Base-by-base conservation (phyloP, 2,888 invertebrate genomes). In the Euproctis similis region DNA sequence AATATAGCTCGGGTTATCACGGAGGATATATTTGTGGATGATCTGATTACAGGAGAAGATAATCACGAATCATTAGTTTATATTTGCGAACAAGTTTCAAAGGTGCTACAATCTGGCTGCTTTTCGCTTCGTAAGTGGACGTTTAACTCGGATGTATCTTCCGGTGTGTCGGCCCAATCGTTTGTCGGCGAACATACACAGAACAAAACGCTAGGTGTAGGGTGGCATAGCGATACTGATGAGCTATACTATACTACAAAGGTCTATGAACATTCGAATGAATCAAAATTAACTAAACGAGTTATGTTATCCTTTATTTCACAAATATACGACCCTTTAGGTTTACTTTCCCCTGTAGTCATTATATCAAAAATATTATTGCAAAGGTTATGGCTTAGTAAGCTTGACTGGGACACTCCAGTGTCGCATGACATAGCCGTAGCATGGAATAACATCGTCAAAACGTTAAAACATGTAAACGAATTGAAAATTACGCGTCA, bases 41-140 rank as follows among this genome's bases (percentile, higher is more conserved):
- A 18, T 19, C 19, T 19, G 11, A 26, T 26, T n/a, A 19, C 19
- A n/a, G 18, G 26, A 1, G 5, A 18, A 19, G 26, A 20, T 20
- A 20, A 9, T 2, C 9, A 9, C 10, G 16, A 17, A 16, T 8
- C 10, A 9, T 25, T 25, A 25, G 16, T 25, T 17, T 3, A 6
- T 2, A 18, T 26, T 3, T 17, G 26, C 19, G 18, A 26, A 8
- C 17, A 18, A 18, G 10, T n/a, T 4, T 8, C 26, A 17, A 7
- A 11, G 8, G 26, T 26, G 4, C 12, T 26, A 10, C 18, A 26
- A 5, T 26, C 18, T 3, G 26, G 26, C n/a, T 19, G 12, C 8
- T 26, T 26, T 8, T 10, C 19, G 13, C 26, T 20, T 20, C 26
- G 26, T 5, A 26, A 26, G 13, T 26, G 26, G 20, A 20, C 19